Evolutionary conservation across 53 echinoderm and acorn worm species (phyloP).

Genomic region (Zoroaster sp.): DNA sequence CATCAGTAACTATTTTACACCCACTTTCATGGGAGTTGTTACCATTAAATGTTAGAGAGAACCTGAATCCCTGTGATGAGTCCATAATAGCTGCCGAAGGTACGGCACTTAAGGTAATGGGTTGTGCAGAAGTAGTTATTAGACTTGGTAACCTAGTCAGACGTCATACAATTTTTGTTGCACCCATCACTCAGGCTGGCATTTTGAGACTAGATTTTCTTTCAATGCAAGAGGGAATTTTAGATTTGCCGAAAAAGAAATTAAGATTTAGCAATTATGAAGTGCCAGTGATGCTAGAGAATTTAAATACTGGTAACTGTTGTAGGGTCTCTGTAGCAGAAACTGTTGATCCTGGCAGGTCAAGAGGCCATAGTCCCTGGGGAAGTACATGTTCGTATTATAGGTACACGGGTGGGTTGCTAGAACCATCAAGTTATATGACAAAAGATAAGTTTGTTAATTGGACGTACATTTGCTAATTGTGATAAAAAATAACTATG

Average conservation of each 20-base stretch:
- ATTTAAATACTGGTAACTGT: not conserved
- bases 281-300: slow-evolving; percentile 3
- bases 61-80: not conserved
- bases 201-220: slow-evolving; percentile 40
- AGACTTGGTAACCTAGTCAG: slow-evolving; percentile 5
- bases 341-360: not conserved
- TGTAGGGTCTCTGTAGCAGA: slow-evolving; percentile 32
- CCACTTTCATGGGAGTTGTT: slow-evolving; percentile 11
- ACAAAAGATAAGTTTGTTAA: no score
- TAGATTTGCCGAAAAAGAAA: slow-evolving; percentile 1
- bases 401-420: not conserved
- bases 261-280: not conserved
- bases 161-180: slow-evolving; percentile 24
- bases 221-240: not conserved
- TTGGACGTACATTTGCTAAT: not conserved
- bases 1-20: slow-evolving; percentile 36
- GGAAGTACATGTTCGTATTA: not conserved
- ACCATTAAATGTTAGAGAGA: not conserved
- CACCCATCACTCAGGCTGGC: slow-evolving; percentile 24
- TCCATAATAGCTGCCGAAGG: slow-evolving; percentile 20
- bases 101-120: not conserved
- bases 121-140: slow-evolving; percentile 10
- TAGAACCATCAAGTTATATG: slow-evolving; percentile 8
- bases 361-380: slow-evolving; percentile 32
- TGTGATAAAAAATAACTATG: not conserved